These are phyloP conservation scores for Brachypalpus laphriformis DNA, from an alignment of 2,888 invertebrate species.

Conservation along the genomic window DNA sequence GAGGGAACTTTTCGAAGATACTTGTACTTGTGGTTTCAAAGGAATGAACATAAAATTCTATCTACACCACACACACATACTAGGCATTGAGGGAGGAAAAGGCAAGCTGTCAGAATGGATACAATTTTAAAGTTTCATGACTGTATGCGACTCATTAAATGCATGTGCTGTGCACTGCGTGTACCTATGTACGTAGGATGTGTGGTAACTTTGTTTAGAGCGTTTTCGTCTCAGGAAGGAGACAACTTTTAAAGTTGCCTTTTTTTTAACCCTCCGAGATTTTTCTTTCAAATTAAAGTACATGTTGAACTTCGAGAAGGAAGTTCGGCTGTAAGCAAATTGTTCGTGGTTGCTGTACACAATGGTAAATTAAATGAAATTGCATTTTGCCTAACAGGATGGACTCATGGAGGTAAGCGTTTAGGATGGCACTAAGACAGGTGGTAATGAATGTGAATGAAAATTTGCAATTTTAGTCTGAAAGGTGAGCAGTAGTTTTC, in stretches of 20 bases:
- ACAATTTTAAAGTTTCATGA: constrained; percentile 56
- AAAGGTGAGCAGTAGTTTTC: background rate
- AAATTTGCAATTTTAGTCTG: background rate
- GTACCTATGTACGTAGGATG: background rate
- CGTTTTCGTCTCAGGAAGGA: background rate
- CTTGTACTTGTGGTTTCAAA: constrained; percentile 46
- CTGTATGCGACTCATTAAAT: constrained; percentile 53
- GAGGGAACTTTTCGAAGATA: constrained; percentile 39
- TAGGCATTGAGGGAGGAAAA: background rate
- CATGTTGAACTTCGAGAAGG: background rate
- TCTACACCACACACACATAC: background rate
- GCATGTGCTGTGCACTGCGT: constrained; percentile 24
- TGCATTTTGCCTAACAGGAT: background rate
- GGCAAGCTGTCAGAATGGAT: constrained; percentile 21
- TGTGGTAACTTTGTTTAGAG: constrained; percentile 32
- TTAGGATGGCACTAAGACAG: too few relatives aligned
- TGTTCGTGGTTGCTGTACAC: constrained; percentile 9
- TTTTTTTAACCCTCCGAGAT: constrained; percentile 33
- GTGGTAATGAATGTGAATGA: background rate
- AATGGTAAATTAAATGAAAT: constrained; percentile 41
- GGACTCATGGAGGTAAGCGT: background rate
- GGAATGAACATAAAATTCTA: background rate
- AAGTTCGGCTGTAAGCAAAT: constrained; percentile 3
- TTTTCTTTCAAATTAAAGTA: constrained; percentile 44
- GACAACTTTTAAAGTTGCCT: constrained; percentile 38